phyloP scores from a whole-genome alignment of 2,797 vertebrate genomes.

The Pseudochirops cupreus region DNA sequence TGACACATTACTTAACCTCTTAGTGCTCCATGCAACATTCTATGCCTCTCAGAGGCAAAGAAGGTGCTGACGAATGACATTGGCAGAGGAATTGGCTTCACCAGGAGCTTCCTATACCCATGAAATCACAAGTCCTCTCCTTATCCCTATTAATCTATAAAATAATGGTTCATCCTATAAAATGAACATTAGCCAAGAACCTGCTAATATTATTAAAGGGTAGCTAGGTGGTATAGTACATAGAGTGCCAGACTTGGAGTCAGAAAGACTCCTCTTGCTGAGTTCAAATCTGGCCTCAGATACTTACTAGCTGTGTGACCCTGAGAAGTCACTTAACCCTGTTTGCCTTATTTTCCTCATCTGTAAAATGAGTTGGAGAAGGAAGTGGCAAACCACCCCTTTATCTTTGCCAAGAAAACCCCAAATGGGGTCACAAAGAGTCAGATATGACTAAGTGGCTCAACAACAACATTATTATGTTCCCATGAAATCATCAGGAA shows the following conservation, averaged over 20 bases:
- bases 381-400: not conserved
- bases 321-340: too few species aligned
- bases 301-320: too few species aligned
- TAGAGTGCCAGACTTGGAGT: not conserved
- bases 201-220: not conserved
- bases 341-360: not conserved
- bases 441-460: not conserved
- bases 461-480: not conserved
- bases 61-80: too few species aligned
- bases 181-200: too few species aligned
- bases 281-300: too few species aligned
- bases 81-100: too few species aligned
- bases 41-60: too few species aligned
- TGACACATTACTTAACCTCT: not conserved
- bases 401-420: not conserved
- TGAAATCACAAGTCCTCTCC: not conserved
- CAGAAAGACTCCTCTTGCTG: not conserved
- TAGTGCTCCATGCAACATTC: not conserved
- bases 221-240: not conserved
- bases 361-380: not conserved
- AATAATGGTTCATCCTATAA: not conserved
- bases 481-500: not conserved
- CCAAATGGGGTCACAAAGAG: not conserved
- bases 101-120: not conserved
- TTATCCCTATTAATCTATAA: not conserved